These are phyloP conservation scores for Galaxias olidus DNA, from an alignment of 2,797 vertebrate genomes.

Conservation along the genomic window DNA sequence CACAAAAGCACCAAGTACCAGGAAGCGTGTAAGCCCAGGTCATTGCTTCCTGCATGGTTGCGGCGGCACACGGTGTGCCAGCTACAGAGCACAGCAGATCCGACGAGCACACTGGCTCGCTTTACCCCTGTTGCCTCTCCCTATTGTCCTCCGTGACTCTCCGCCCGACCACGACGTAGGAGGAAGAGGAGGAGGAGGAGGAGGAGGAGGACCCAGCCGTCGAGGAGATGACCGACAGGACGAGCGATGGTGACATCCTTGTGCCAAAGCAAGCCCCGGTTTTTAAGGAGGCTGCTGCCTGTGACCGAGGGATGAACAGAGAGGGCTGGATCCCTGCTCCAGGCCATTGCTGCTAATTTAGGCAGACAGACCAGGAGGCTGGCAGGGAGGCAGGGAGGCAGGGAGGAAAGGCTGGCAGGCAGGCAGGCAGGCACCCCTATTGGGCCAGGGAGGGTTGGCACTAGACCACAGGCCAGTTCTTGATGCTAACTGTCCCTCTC, in stretches of 20 bases:
- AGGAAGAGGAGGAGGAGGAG: slow-evolving; percentile 32
- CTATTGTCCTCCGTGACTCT: slow-evolving; percentile 45
- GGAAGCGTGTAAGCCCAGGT: slow-evolving; percentile 42
- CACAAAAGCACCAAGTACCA: too few relatives aligned
- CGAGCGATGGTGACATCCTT: slow-evolving; percentile 42
- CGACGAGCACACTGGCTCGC: slow-evolving; percentile 54
- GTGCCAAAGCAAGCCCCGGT: slow-evolving; percentile 40
- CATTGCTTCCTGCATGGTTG: slow-evolving; percentile 53
- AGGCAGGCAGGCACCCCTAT: neutral
- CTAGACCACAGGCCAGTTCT: neutral
- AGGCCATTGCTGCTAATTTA: slow-evolving; percentile 25
- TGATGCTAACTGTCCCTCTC: neutral
- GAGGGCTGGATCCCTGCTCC: slow-evolving; percentile 43
- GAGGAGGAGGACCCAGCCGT: slow-evolving; percentile 39
- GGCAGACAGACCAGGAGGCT: slow-evolving; percentile 28
- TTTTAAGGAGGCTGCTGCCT: slow-evolving; percentile 36
- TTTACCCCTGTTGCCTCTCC: slow-evolving; percentile 52
- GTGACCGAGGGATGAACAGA: slow-evolving; percentile 8
- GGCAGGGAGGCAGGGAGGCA: too few relatives aligned
- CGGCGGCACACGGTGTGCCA: slow-evolving; percentile 58
- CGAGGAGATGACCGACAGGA: slow-evolving; percentile 44
- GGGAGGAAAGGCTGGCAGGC: too few relatives aligned
- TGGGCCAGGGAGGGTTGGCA: neutral
- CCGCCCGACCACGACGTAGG: slow-evolving; percentile 37
- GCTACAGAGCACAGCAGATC: slow-evolving; percentile 42